Evolutionary conservation across 1,140 invertebrate genomes (phyloP).

Genomic region (Platyura marginata): DNA sequence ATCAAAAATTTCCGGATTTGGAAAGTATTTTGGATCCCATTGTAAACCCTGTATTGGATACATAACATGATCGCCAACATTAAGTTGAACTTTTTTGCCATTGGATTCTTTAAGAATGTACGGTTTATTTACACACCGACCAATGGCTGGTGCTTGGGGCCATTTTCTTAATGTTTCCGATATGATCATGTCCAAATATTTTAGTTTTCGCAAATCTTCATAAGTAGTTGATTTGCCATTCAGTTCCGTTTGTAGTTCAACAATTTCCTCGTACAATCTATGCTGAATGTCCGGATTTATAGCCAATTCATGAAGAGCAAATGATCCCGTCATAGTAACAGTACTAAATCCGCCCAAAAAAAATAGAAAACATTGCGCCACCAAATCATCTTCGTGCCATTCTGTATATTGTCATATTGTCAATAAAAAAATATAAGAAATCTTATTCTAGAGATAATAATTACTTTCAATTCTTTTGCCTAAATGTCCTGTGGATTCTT

Average conservation of each 20-base stretch:
- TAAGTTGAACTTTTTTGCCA: slow-evolving; percentile 8
- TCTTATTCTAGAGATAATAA: too few species aligned
- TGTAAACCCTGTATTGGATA: slow-evolving; percentile 25
- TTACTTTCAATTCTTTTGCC: too few species aligned
- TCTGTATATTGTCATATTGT: too few species aligned
- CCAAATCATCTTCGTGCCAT: too few species aligned
- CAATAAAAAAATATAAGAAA: too few species aligned
- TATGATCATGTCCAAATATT: not conserved
- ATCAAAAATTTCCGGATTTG: slow-evolving; percentile 40
- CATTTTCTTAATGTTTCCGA: slow-evolving; percentile 33
- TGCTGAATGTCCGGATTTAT: slow-evolving; percentile 30
- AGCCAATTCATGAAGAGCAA: slow-evolving; percentile 26
- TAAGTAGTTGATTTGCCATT: slow-evolving; percentile 11
- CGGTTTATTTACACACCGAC: slow-evolving; percentile 26
- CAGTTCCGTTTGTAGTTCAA: slow-evolving; percentile 4
- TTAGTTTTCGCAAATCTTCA: slow-evolving; percentile 1
- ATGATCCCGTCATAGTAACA: slow-evolving; percentile 17
- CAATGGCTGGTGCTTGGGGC: slow-evolving; percentile 31
- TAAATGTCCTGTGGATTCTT: too few species aligned
- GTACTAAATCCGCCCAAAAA: slow-evolving; percentile 19
- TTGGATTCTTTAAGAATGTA: slow-evolving; percentile 8
- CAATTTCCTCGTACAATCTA: slow-evolving; percentile 23
- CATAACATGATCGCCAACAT: slow-evolving; percentile 14
- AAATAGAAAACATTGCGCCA: slow-evolving; percentile 14
- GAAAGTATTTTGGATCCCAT: slow-evolving; percentile 18